Evolutionary conservation across 2,797 vertebrate genomes (phyloP), one percentile per base, ranked within the genome.

Genomic region (Hipposideros larvatus): DNA sequence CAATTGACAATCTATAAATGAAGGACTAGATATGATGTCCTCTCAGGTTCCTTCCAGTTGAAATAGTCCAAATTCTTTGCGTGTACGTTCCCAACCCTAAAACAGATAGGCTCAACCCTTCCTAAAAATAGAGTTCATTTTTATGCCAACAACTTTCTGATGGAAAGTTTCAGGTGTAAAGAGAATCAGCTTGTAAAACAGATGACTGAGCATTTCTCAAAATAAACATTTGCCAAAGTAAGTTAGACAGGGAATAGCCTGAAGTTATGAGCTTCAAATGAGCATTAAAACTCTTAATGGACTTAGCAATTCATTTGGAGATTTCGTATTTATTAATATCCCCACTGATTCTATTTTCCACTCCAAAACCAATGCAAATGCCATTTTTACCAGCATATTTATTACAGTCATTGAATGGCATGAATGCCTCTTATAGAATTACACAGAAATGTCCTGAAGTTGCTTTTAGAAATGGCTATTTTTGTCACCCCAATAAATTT

Each of bases 381-480:
- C 96, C 97, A 95, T 97, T 97, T 98, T 98, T 97, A 94, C 66
- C 94, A 95, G 51, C 31, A 68, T 97, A 92, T 95, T 96, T 97
- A 96, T 96, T 95, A 94, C 22, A 78, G 87, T 86, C 87, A 79
- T 77, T 90, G 87, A 94, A 88, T 90, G 75, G 84, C 78, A 95
- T n/a, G 59, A 91, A 92, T 19, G 53, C 95, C 93, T 95, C 94
- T 97, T 95, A 24, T 46, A 83, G 87, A 97, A 96, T 92, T 91
- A 86, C 73, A 89, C 75, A 95, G 83, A 96, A 89, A 97, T 53
- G 80, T 97, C 88, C 73, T 84, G 22, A 97, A 95, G 89, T 96
- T 90, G 73, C 91, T 96, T 96, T 94, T 73, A 95, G 94, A 96
- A 96, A 94, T 82, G 57, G 53, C 91, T 97, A 96, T 96, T 97